Conservation (phyloP, 2,113 vertebrate genomes). For the Cairina moschata region DNA sequence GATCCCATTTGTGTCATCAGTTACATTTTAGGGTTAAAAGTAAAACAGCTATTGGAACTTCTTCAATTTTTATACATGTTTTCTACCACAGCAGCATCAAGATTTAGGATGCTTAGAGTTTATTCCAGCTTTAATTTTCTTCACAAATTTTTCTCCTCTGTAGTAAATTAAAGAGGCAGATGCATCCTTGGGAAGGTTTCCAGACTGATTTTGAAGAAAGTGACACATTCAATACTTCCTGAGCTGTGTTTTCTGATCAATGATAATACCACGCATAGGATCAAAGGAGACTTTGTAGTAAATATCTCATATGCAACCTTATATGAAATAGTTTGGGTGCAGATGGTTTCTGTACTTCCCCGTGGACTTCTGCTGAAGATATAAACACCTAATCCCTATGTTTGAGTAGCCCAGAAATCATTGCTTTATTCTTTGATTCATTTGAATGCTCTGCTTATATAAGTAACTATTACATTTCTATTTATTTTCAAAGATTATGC, state of each 20-base stretch:
- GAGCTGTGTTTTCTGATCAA: constrained; percentile 12
- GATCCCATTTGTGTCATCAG: neutral
- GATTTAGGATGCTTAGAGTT: neutral
- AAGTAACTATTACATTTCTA: neutral
- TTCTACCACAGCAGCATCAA: neutral
- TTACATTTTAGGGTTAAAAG: neutral
- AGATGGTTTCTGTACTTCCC: constrained; percentile 22
- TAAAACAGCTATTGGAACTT: neutral
- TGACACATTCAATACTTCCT: neutral
- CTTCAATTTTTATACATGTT: neutral
- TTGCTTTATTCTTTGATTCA: neutral
- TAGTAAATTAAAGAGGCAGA: constrained; percentile 44
- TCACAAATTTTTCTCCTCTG: neutral
- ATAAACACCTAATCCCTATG: neutral
- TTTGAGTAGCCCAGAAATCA: neutral
- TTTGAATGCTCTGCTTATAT: neutral
- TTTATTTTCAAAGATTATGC: neutral
- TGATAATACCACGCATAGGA: neutral
- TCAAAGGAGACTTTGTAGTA: neutral
- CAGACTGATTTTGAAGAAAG: constrained; percentile 35
- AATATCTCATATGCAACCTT: neutral
- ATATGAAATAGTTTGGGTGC: neutral
- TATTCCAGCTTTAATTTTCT: constrained; percentile 32
- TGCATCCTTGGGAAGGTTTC: constrained; percentile 22
- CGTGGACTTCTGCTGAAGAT: neutral